These are phyloP conservation scores for Pluvianellus socialis DNA, from an alignment of 2,113 vertebrate species.

Conservation along the genomic window DNA sequence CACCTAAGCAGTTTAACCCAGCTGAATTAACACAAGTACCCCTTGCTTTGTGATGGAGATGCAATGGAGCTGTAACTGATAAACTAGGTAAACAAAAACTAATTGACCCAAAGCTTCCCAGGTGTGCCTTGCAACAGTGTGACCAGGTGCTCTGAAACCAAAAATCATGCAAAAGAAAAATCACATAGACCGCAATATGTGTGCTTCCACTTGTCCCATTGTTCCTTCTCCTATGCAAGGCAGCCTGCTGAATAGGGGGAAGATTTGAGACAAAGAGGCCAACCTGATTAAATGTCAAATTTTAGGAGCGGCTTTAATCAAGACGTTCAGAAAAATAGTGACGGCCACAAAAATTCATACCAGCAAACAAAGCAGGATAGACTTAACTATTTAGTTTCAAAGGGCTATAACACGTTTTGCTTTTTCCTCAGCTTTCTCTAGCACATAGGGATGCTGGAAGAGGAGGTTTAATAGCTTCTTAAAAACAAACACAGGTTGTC, in stretches of 20 bases:
- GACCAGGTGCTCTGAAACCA: not conserved
- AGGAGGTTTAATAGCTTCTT: not conserved
- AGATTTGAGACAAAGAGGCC: not conserved
- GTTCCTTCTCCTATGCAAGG: not conserved
- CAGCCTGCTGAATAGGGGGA: not conserved
- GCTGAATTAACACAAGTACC: not conserved
- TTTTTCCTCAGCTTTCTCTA: not conserved
- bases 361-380: not conserved
- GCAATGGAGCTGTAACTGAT: not conserved
- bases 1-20: not conserved
- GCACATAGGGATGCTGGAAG: not conserved
- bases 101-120: not conserved
- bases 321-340: not conserved
- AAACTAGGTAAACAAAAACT: not conserved
- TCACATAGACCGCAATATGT: rapidly evolving
- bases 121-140: rapidly evolving
- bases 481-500: not conserved
- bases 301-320: not conserved
- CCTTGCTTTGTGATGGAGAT: not conserved
- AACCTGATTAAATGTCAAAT: not conserved
- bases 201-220: not conserved
- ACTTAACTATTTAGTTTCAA: not conserved
- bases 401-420: not conserved
- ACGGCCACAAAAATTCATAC: not conserved
- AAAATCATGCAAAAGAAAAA: not conserved